Conservation (phyloP, 2,888 invertebrate genomes). For the Campopleginae sp. region DNA sequence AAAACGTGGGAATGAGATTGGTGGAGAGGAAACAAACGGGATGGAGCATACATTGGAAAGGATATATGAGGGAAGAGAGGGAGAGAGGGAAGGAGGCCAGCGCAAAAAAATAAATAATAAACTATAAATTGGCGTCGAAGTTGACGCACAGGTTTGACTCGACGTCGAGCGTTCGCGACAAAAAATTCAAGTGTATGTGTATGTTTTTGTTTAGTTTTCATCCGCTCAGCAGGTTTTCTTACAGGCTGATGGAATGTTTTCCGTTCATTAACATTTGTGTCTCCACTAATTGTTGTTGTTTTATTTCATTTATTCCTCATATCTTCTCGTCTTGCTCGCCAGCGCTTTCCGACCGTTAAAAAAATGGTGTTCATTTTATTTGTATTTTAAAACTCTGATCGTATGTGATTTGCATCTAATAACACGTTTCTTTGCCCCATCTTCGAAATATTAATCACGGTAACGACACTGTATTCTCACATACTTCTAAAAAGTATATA, state of each 20-base stretch:
- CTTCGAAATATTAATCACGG: constrained; percentile 71
- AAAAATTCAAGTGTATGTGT: constrained; percentile 25
- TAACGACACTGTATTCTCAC: constrained; percentile 75
- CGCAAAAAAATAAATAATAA: constrained; percentile 71
- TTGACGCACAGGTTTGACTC: constrained; percentile 62
- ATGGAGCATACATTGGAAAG: not conserved
- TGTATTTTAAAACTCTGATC: constrained; percentile 47
- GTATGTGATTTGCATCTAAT: constrained; percentile 37
- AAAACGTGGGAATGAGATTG: constrained; percentile 7
- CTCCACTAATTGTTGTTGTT: constrained; percentile 19
- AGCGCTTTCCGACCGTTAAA: constrained; percentile 57
- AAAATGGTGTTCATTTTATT: constrained; percentile 50
- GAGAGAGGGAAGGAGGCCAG: constrained; percentile 3
- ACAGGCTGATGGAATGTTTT: constrained; percentile 77
- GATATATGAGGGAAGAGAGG: constrained; percentile 11
- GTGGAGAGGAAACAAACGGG: not conserved
- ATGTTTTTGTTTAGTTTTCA: constrained; percentile 9
- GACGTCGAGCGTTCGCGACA: constrained; percentile 50
- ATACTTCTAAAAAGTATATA: constrained; percentile 77
- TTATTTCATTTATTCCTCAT: constrained; percentile 1
- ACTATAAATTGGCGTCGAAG: constrained; percentile 71
- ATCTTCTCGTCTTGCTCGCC: constrained; percentile 53
- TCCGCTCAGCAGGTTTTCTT: constrained; percentile 64
- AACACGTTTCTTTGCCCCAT: constrained; percentile 37
- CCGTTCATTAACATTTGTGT: constrained; percentile 42